phyloP scores from a whole-genome alignment of 2,113 vertebrate species.

The Indicator indicator region DNA sequence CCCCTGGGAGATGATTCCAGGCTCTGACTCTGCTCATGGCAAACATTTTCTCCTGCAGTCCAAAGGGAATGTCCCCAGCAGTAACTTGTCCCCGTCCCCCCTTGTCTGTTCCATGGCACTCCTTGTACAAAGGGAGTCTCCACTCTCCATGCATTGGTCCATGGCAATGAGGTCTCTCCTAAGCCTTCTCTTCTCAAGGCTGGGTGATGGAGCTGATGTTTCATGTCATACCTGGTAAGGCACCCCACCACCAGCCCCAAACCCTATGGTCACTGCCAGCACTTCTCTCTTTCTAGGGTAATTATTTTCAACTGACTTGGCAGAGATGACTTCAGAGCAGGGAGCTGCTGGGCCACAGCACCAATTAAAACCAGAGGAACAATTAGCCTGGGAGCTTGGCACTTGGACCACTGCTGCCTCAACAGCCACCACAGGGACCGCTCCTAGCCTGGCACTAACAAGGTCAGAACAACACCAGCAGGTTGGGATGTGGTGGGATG shows the following conservation, averaged over 20 bases:
- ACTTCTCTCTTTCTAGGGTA: background rate
- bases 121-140: no score
- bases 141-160: no score
- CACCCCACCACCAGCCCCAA: background rate
- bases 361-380: constrained; percentile 29
- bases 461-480: rapidly evolving
- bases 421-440: background rate
- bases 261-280: background rate
- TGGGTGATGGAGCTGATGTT: background rate
- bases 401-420: background rate
- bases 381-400: constrained; percentile 27
- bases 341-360: background rate
- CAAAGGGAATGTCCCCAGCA: no score
- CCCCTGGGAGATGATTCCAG: no score
- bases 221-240: background rate
- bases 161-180: no score
- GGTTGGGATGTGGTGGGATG: background rate
- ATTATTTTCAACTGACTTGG: background rate
- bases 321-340: background rate
- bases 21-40: no score
- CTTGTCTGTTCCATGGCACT: no score
- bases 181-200: no score
- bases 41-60: no score
- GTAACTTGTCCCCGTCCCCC: no score
- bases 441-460: rapidly evolving